phyloP scores from a whole-genome alignment of 2,888 invertebrate genomes.

The Oxyscelio sp. region DNA sequence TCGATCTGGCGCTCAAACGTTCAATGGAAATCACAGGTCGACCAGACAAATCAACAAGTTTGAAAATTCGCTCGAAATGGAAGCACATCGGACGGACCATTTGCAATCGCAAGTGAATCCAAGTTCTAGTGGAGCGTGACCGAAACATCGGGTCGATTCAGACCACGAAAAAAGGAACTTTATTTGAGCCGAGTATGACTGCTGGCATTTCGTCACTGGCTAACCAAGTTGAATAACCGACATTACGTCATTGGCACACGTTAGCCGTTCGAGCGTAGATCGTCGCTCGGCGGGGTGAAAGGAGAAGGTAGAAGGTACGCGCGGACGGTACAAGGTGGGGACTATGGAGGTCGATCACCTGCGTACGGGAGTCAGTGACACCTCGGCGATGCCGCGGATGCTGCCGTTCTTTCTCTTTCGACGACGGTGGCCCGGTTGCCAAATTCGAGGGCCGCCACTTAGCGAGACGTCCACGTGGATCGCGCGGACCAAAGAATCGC shows the following conservation, averaged over 20 bases:
- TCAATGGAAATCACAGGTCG: background rate
- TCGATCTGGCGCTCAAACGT: no score
- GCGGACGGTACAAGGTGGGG: conserved; percentile 76
- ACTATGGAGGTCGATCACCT: conserved; percentile 88
- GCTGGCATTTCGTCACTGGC: conserved; percentile 87
- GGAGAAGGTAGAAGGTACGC: conserved; percentile 74
- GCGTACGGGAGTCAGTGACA: conserved; percentile 88
- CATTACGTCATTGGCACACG: conserved; percentile 87
- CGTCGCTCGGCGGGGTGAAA: conserved; percentile 69
- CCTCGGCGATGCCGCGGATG: conserved; percentile 82
- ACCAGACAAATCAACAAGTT: no score
- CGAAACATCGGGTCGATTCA: background rate
- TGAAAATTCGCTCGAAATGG: no score
- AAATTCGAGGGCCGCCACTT: conserved; percentile 64
- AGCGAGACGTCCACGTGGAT: conserved; percentile 65
- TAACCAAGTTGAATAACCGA: conserved; percentile 88
- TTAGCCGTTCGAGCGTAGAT: conserved; percentile 73
- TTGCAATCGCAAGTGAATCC: background rate
- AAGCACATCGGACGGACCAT: background rate
- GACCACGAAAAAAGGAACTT: conserved; percentile 76
- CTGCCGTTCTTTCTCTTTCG: conserved; percentile 77
- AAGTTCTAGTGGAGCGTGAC: background rate
- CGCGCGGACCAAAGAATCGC: conserved; percentile 19
- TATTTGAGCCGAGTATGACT: conserved; percentile 80
- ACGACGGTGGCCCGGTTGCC: conserved; percentile 72